Percentiles rank a stretch among this genome's conserved stretches.
Evolutionary conservation across 2,888 invertebrate genomes (phyloP).

Genomic region (Amblyteles armatorius): DNA sequence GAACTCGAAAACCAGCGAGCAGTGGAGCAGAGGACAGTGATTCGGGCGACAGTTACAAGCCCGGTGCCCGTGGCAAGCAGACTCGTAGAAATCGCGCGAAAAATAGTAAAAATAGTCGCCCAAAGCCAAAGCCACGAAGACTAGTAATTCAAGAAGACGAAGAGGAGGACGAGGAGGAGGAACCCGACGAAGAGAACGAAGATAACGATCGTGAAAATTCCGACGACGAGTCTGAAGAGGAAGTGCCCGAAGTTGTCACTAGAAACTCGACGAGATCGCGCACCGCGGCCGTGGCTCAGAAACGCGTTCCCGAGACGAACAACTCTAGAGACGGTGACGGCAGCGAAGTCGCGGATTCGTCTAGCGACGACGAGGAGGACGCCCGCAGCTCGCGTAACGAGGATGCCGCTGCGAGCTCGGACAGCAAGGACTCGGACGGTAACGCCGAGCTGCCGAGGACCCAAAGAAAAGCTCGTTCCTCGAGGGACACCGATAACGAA

Average conservation of each 20-base stretch:
- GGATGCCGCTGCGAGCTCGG: conserved; percentile 63
- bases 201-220: conserved; percentile 62
- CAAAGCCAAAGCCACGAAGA: conserved; percentile 74
- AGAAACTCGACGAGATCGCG: conserved; percentile 74
- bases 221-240: conserved; percentile 68
- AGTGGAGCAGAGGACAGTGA: conserved; percentile 83
- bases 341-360: conserved; percentile 67
- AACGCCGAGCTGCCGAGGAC: conserved; percentile 69
- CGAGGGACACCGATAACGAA: conserved; percentile 70
- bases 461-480: conserved; percentile 71
- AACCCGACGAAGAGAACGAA: conserved; percentile 53
- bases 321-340: conserved; percentile 69
- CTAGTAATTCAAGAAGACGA: conserved; percentile 75
- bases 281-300: conserved; percentile 66
- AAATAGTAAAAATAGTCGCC: conserved; percentile 75
- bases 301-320: conserved; percentile 63
- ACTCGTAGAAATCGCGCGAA: conserved; percentile 79
- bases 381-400: conserved; percentile 17
- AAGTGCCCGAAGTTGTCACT: conserved; percentile 73
- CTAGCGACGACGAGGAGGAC: conserved; percentile 67
- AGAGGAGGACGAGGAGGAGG: conserved; percentile 64
- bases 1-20: conserved; percentile 75
- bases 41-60: conserved; percentile 87
- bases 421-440: conserved; percentile 75
- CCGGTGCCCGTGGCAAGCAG: conserved; percentile 82